Conservation (phyloP, 2,888 invertebrate genomes). For the Choreutis nemorana region DNA sequence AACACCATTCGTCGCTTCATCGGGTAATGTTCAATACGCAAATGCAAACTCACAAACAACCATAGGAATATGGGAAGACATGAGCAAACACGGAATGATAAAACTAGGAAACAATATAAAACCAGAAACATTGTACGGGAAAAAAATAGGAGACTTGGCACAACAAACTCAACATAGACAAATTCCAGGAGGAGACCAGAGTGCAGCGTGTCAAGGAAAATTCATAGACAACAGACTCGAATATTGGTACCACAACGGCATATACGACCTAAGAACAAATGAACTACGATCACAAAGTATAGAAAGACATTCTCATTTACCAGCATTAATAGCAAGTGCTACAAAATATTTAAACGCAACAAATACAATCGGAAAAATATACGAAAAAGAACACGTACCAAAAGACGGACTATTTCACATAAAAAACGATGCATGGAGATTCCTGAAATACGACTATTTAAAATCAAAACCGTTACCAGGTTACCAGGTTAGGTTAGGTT, state of each 20-base stretch:
- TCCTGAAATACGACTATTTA: slow-evolving; percentile 10
- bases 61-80: too few relatives aligned
- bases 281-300: slow-evolving; percentile 4
- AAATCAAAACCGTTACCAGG: too few relatives aligned
- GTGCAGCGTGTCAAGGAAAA: slow-evolving; percentile 10
- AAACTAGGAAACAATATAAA: too few relatives aligned
- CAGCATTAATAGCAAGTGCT: slow-evolving; percentile 9
- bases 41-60: too few relatives aligned
- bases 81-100: too few relatives aligned
- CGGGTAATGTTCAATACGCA: too few relatives aligned
- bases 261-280: slow-evolving; percentile 4
- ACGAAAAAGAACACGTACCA: slow-evolving; percentile 5
- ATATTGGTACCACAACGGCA: slow-evolving; percentile 9
- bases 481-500: too few relatives aligned
- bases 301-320: slow-evolving; percentile 9
- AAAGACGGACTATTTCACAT: slow-evolving; percentile 9
- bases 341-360: slow-evolving; percentile 8
- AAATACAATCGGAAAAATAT: slow-evolving; percentile 7
- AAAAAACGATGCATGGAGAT: slow-evolving; percentile 7
- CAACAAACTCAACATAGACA: too few relatives aligned
- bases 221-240: slow-evolving; percentile 10
- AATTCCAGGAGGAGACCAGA: slow-evolving; percentile 7
- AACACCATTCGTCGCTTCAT: too few relatives aligned
- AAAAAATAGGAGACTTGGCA: too few relatives aligned
- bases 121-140: too few relatives aligned